Base-by-base conservation (phyloP, 2,113 vertebrate genomes). In the Chloroceryle aenea region DNA sequence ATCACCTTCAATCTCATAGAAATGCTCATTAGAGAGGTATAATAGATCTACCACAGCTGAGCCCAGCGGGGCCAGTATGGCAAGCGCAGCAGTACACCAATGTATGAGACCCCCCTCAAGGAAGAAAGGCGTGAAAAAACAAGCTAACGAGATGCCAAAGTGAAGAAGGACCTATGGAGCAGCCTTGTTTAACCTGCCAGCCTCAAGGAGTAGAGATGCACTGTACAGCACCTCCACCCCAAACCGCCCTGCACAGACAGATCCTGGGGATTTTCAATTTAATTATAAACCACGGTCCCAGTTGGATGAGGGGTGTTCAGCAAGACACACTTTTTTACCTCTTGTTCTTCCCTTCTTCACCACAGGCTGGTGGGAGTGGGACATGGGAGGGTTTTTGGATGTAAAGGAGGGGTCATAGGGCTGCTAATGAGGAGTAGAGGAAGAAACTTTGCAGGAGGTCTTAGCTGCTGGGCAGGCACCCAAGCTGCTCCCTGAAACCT, bases 281-380 rank as follows among this genome's bases (percentile, higher is more conserved):
- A 5, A 25, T 63, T 82, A 61, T 27, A 61, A 85, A 47, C 2
- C 12, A 4, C 18, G 9, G 17, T 50, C 64, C 23, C 21, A 52
- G 40, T 14, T 40, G 38, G 36, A 47, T 27, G 36, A 82, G 40
- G 22, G 40, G 34, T 50, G 34, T 36, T 77, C 56, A 48, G 23
- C 10, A 26, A 19, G 34, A n/a, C 40, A 40, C 21, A 12, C 2
- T 25, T 15, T 32, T 79, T 56, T 22, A 89, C 30, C 36, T 27
- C 21, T 3, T 8, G 21, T 14, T 52, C 26, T 52, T 27, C 36
- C 59, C 22, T 76, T 50, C 36, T 66, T 42, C 26, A 13, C 47
- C 32, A 9, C 0, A 0, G 14, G 4, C 12, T 22, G 19, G 12
- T 29, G 22, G 47, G 18, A 77, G 9, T 0, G 0, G 3, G 7